Base-by-base conservation (phyloP, 2,888 invertebrate genomes). In the Thymelicus sylvestris region DNA sequence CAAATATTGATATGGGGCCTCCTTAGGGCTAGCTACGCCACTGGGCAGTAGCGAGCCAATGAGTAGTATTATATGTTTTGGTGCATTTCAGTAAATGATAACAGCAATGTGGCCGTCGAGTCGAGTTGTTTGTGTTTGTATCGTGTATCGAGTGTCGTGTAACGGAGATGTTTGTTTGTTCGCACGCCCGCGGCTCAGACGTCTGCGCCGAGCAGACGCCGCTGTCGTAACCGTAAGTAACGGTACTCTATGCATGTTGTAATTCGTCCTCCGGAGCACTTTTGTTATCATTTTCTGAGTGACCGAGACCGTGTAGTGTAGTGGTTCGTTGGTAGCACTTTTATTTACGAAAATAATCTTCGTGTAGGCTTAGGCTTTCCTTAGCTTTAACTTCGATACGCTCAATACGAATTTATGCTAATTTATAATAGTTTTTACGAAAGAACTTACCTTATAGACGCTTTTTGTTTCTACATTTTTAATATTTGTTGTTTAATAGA, bases 231-330 rank as follows among this genome's bases (percentile, higher is more conserved):
- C 84, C 82, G 92, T 93, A 90, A 91, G 92, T 92, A 91, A 83
- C 83, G 84, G 86, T 80, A 81, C 78, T 77, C 78, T 84, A 84
- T 76, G 80, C 83, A 81, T 82, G 81, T 76, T 74, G 73, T 74
- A 71, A 72, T 72, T 61, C 52, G 44, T 59, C 75, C 72, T 72
- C 72, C 73, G 68, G 74, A 74, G 79, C 83, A 83, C 85, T 82
- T 85, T 83, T 87, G 88, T 90, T 90, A 91, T 90, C 88, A 90
- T 90, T 90, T 88, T 75, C 88, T 88, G 88, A 86, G 78, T 84
- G 83, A 83, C 83, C 86, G 79, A 74, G 70, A 77, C 69, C 67
- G 39, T 62, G 70, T 65, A 59, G 66, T 59, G 44, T 67, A 66
- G 72, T 65, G 39, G 50, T 66, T 70, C 44, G 64, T 60, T 64